Evolutionary conservation across 1,140 invertebrate genomes (phyloP).

Genomic region (Achroia grisella): DNA sequence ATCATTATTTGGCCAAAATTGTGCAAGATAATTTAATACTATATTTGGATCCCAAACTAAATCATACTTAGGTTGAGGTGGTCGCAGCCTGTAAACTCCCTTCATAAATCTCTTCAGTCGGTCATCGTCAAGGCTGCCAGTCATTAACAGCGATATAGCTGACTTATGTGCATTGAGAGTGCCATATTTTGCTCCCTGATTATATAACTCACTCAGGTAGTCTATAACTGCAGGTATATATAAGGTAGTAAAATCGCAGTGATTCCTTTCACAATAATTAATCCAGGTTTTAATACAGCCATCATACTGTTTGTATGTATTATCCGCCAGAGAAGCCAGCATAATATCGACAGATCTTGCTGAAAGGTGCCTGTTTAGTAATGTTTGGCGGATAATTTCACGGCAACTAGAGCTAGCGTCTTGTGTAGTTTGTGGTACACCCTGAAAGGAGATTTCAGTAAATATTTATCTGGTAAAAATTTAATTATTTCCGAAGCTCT

Average conservation of each 20-base stretch:
- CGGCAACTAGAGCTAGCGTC: conserved; percentile 23
- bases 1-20: no score
- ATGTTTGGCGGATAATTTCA: conserved; percentile 22
- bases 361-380: conserved; percentile 6
- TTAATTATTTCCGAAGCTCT: not conserved
- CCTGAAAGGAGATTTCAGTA: conserved; percentile 14
- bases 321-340: not conserved
- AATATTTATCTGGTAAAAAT: conserved; percentile 8
- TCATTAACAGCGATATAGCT: conserved; percentile 3
- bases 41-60: conserved; percentile 23
- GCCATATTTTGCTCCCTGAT: conserved; percentile 1
- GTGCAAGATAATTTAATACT: conserved; percentile 15
- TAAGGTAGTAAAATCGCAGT: not conserved
- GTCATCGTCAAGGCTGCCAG: no score
- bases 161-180: conserved; percentile 3
- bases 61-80: conserved; percentile 19
- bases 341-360: conserved; percentile 13
- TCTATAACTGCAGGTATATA: not conserved
- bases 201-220: not conserved
- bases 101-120: no score
- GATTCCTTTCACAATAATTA: not conserved
- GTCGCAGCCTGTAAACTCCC: conserved; percentile 19
- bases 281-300: conserved; percentile 2
- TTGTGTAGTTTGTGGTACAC: conserved; percentile 14
- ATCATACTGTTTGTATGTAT: conserved; percentile 12